A percentile compares a stretch with the other conserved stretches of the same genome.
Evolutionary conservation across 2,888 invertebrate species (phyloP).

Genomic region (Drosophila crucigera): DNA sequence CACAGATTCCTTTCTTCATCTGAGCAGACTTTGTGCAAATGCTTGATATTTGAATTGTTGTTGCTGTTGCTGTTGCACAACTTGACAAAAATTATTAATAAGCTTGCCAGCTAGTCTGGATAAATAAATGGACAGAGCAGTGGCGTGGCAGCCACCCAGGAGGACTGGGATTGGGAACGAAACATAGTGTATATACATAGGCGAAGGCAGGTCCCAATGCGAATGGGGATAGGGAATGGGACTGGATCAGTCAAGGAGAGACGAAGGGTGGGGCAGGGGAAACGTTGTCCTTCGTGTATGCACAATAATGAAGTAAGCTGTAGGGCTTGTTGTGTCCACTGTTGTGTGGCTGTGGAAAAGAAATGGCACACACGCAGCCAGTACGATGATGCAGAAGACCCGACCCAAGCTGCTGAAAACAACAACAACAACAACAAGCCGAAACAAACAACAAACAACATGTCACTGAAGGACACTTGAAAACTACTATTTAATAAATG

Average conservation of each 20-base stretch:
- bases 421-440: constrained; percentile 36
- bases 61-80: constrained; percentile 31
- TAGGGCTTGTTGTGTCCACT: constrained; percentile 57
- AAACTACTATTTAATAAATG: constrained; percentile 83
- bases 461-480: constrained; percentile 82
- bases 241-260: neutral
- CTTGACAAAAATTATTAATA: constrained; percentile 77
- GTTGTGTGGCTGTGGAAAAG: constrained; percentile 46
- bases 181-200: neutral
- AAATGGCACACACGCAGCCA: constrained; percentile 65
- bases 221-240: neutral
- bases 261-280: neutral
- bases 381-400: constrained; percentile 43
- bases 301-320: constrained; percentile 75
- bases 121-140: constrained; percentile 66
- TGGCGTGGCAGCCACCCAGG: constrained; percentile 12
- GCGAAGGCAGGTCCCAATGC: constrained; percentile 16
- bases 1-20: neutral
- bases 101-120: constrained; percentile 57
- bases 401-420: constrained; percentile 49
- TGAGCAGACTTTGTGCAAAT: constrained; percentile 18
- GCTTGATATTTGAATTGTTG: constrained; percentile 36
- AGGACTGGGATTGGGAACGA: constrained; percentile 7
- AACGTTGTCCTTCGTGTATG: constrained; percentile 59
- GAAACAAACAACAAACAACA: constrained; percentile 76